Evolutionary conservation across 2,113 vertebrate genomes (phyloP).

Genomic region (Glaucomys volans): DNA sequence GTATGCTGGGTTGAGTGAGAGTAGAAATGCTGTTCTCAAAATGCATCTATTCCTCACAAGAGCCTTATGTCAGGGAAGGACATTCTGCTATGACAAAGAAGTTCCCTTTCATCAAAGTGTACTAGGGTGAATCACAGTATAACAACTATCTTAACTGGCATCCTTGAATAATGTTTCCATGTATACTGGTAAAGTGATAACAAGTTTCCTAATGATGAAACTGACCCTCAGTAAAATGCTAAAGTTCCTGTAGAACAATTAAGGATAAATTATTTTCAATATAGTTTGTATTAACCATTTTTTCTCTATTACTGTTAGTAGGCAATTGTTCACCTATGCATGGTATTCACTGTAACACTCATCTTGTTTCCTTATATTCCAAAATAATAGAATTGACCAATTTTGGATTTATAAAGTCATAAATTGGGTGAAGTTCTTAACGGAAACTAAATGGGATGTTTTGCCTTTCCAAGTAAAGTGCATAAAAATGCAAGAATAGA

Average conservation of each 20-base stretch:
- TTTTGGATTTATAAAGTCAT: neutral
- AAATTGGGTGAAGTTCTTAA: constrained; percentile 35
- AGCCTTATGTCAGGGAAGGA: neutral
- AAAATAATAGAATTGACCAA: constrained; percentile 46
- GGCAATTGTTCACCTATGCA: neutral
- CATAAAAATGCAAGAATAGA: constrained; percentile 23
- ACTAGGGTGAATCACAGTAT: neutral
- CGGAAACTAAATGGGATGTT: neutral
- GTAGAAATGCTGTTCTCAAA: constrained; percentile 21
- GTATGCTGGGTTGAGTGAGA: neutral
- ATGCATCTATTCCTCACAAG: neutral
- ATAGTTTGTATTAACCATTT: neutral
- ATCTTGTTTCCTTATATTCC: neutral
- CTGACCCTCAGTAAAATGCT: constrained; percentile 31
- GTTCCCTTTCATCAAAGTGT: neutral
- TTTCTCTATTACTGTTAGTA: neutral
- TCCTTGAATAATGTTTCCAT: constrained; percentile 20
- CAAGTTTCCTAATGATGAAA: neutral
- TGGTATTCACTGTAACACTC: neutral
- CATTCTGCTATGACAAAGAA: neutral
- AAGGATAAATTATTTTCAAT: neutral
- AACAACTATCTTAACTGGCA: neutral
- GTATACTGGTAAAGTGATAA: neutral
- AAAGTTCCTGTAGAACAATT: constrained; percentile 5
- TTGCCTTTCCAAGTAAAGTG: constrained; percentile 5